Base-by-base conservation (phyloP, 2,888 invertebrate species). In the Cosmopolites sordidus region DNA sequence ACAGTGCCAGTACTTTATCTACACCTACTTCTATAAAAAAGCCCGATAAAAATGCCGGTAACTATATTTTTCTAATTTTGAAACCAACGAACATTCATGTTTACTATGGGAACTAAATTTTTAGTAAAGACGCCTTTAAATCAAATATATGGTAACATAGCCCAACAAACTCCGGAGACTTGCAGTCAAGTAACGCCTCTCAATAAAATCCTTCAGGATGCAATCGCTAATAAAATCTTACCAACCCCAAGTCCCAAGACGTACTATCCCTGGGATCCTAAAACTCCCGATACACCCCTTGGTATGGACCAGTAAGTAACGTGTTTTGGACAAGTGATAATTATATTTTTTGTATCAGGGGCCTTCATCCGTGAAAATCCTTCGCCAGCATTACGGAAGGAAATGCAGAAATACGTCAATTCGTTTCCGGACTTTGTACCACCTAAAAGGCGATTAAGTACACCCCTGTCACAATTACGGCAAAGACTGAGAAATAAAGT, bases 391-490 rank as follows among this genome's bases (percentile, higher is more conserved):
- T 73, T 79, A 1, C 71, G 77, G 50, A 81, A 82, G 64, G 70
- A 69, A 15, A 76, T 76, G 73, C 66, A 74, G 16, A 73, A 72
- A 51, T 79, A 74, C 73, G 67, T 78, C n/a, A 72, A 78, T 47
- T 65, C 69, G 27, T 70, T 80, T 51, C 78, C 79, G 0, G 76
- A 78, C 44, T 69, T 70, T 55, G 66, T 69, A 22, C 70, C 72
- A 8, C 39, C 45, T 27, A 47, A 43, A 43, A 40, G 59, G 14
- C 57, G 60, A 4, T 8, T 46, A 11, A 60, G 60, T 33, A 60
- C 60, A 80, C 81, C 81, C 0, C 61, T 82, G 5, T 79, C 80
- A 0, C 81, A 81, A 64, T 73, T 82, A 39, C 76, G 78, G 53
- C 76, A 77, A 56, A 69, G 76, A 53, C 60, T 76, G 2, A 75